Evolutionary conservation across 1,140 invertebrate genomes (phyloP).

Genomic region (Lepidostoma basale): DNA sequence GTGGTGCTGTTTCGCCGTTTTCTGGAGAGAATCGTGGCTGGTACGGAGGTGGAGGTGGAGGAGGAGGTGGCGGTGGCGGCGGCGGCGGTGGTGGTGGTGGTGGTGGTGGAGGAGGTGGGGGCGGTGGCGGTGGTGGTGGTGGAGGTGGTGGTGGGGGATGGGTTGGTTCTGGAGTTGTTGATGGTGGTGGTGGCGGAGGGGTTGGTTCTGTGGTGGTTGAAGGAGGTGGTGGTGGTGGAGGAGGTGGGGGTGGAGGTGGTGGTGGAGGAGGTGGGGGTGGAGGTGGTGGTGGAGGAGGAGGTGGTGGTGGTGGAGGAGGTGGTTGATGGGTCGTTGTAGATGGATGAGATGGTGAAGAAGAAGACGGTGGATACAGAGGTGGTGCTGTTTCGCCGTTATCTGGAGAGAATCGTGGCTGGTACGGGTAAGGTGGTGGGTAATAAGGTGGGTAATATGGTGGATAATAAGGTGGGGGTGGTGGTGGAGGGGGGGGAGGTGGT

Average conservation of each 20-base stretch:
- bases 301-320: not conserved
- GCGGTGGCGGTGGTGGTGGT: not conserved
- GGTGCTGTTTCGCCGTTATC: not conserved
- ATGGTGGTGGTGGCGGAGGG: not conserved
- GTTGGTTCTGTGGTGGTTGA: not conserved
- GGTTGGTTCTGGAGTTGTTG: not conserved
- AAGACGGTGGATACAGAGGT: not conserved
- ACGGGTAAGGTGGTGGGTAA: not conserved
- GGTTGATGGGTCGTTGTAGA: not conserved
- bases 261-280: not conserved
- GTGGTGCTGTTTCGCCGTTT: not conserved
- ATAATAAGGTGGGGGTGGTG: not conserved
- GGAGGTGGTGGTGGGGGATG: not conserved
- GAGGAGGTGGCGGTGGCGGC: conserved; percentile 22
- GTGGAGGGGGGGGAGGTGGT: conserved; percentile 16
- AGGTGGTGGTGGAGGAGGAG: not conserved
- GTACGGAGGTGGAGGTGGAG: not conserved
- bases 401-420: not conserved
- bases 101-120: not conserved
- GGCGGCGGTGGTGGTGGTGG: not conserved
- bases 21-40: not conserved
- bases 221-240: not conserved
- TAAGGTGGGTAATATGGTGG: not conserved
- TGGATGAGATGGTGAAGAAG: not conserved
- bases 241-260: not conserved